Conservation (phyloP, 92 coral and sea anemone genomes). For the Paramuricea clavata region DNA sequence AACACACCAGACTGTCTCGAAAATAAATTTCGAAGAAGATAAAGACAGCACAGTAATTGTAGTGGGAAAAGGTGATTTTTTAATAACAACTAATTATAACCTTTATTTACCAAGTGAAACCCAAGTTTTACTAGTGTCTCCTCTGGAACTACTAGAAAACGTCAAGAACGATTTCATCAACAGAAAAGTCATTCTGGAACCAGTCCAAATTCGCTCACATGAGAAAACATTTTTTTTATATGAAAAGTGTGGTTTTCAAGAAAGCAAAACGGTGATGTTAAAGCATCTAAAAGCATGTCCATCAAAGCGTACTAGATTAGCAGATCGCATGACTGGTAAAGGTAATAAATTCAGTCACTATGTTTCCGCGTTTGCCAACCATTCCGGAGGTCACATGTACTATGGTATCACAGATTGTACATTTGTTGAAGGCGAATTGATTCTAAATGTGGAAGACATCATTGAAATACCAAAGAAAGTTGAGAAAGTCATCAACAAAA, state of each 20-base stretch:
- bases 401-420: constrained; percentile 51
- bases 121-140: constrained; percentile 21
- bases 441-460: constrained; percentile 34
- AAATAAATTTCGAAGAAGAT: neutral
- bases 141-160: neutral
- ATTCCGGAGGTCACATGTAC: constrained; percentile 58
- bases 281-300: constrained; percentile 23
- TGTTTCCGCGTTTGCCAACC: constrained; percentile 63
- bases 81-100: constrained; percentile 28
- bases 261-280: constrained; percentile 36
- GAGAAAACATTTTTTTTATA: neutral
- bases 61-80: neutral
- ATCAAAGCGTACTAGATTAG: constrained; percentile 27
- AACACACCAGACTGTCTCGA: neutral
- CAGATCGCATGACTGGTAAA: constrained; percentile 37
- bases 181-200: neutral
- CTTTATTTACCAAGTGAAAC: constrained; percentile 51
- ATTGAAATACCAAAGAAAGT: constrained; percentile 17
- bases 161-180: neutral
- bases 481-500: constrained; percentile 35
- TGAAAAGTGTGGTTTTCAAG: neutral
- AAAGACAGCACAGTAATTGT: neutral
- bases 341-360: constrained; percentile 40
- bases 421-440: constrained; percentile 41
- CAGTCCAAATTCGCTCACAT: constrained; percentile 3